phyloP scores from a whole-genome alignment of 2,113 vertebrate species.

The Gasterosteus aculeatus region DNA sequence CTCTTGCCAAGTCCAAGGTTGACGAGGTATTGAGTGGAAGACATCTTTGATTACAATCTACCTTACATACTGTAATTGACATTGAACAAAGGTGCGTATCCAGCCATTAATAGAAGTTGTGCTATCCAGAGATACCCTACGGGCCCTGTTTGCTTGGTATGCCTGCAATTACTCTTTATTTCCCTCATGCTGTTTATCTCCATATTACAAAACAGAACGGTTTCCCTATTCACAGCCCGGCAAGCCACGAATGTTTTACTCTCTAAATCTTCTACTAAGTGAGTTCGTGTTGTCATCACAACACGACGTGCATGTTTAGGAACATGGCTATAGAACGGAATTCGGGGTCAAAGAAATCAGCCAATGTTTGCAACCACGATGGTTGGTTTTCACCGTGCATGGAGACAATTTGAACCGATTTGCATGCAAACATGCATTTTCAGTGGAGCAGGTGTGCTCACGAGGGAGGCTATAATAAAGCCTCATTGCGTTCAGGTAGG shows the following conservation, averaged over 20 bases:
- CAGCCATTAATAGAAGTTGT: not conserved
- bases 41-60: not conserved
- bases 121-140: not conserved
- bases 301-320: not conserved
- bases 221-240: not conserved
- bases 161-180: slow-evolving; percentile 13
- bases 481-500: not conserved
- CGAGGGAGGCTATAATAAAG: slow-evolving; percentile 1
- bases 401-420: not conserved
- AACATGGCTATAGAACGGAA: not conserved
- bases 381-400: not conserved
- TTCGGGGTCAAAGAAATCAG: not conserved
- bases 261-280: not conserved
- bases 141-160: slow-evolving; percentile 2
- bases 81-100: not conserved
- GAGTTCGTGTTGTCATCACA: slow-evolving; percentile 6
- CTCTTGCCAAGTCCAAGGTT: not conserved
- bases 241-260: not conserved
- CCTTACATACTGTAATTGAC: not conserved
- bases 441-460: not conserved
- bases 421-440: not conserved
- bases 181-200: slow-evolving; percentile 9
- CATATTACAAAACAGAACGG: slow-evolving; percentile 5
- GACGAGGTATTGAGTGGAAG: not conserved
- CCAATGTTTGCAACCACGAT: not conserved